A percentile compares a stretch with the other conserved stretches of the same genome.
Evolutionary conservation across 2,888 invertebrate genomes (phyloP).

Genomic region (Drosophila atroscutellata): DNA sequence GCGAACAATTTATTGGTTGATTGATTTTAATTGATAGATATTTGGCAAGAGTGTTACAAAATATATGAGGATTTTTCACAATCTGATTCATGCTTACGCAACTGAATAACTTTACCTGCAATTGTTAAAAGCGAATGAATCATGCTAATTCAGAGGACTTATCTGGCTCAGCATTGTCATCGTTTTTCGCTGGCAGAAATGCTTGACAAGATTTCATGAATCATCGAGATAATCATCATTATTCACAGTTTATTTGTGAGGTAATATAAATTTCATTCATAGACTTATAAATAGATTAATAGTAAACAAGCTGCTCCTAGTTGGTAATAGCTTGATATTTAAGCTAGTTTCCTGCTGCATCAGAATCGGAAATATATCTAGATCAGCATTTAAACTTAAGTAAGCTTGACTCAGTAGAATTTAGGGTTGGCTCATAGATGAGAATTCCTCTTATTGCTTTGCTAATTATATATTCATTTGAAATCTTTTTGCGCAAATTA

Average conservation of each 20-base stretch:
- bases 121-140: not conserved
- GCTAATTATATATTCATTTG: not conserved
- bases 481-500: conserved; percentile 19
- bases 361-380: not conserved
- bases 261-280: not conserved
- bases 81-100: conserved; percentile 4
- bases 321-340: not conserved
- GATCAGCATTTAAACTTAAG: not conserved
- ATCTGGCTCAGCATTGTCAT: conserved; percentile 1
- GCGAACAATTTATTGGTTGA: conserved; percentile 29
- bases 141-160: conserved; percentile 1
- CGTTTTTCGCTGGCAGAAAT: not conserved
- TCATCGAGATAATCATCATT: conserved; percentile 6
- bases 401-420: not conserved
- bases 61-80: too few relatives aligned
- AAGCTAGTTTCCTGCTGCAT: not conserved
- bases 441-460: not conserved
- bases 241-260: conserved; percentile 24
- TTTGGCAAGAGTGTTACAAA: not conserved
- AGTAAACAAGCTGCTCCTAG: not conserved
- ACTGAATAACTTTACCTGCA: not conserved
- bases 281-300: not conserved
- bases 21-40: conserved; percentile 23
- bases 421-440: not conserved
- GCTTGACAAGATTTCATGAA: not conserved